These are phyloP conservation scores for Scortum barcoo DNA, from an alignment of 2,113 vertebrate species.

Conservation along the genomic window DNA sequence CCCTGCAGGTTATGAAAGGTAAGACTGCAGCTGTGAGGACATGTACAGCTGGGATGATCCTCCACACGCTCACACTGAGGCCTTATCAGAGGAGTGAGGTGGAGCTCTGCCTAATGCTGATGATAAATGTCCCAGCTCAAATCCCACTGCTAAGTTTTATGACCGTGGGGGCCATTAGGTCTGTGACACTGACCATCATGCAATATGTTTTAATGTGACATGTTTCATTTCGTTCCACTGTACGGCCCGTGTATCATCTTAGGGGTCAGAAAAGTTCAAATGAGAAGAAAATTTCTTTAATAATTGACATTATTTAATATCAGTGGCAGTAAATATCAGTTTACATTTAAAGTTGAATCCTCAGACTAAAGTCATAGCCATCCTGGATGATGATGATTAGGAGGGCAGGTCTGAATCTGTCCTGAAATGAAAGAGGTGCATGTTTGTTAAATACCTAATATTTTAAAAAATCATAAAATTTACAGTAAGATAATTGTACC, in stretches of 20 bases:
- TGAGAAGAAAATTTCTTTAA: neutral
- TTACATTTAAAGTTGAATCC: neutral
- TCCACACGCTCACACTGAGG: neutral
- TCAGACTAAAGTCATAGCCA: neutral
- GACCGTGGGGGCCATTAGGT: too few relatives aligned
- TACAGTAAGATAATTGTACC: too few relatives aligned
- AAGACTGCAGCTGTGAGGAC: conserved; percentile 39
- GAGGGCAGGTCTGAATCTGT: neutral
- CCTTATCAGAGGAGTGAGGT: neutral
- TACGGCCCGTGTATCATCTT: too few relatives aligned
- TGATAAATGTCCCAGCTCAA: neutral
- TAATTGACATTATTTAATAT: neutral
- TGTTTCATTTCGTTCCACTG: neutral
- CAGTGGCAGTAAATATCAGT: neutral
- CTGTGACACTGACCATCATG: neutral
- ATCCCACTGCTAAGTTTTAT: neutral
- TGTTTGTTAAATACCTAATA: too few relatives aligned
- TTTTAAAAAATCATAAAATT: too few relatives aligned
- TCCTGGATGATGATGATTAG: neutral
- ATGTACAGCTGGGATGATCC: neutral
- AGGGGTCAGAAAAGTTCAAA: neutral
- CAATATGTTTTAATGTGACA: neutral
- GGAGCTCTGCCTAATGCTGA: neutral
- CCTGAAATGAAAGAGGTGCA: neutral
- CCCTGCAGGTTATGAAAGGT: conserved; percentile 78